phyloP scores from a whole-genome alignment of 2,888 invertebrate species.

The Aleiodes alternator region DNA sequence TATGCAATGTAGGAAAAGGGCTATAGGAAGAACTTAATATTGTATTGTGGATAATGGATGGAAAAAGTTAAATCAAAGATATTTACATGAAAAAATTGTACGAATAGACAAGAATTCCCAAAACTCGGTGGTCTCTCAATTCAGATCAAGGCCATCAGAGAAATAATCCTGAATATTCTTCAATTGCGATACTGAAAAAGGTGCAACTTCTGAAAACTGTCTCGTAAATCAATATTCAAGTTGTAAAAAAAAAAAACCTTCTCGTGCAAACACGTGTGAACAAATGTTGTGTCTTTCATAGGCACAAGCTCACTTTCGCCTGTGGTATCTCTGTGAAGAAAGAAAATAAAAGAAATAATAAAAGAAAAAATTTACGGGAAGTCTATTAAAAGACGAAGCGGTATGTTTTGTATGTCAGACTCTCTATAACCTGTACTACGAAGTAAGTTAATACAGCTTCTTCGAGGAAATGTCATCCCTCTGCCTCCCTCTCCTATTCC shows the following conservation, averaged over 20 bases:
- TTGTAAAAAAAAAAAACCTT: slow-evolving; percentile 47
- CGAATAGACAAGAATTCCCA: too few species aligned
- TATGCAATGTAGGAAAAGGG: too few species aligned
- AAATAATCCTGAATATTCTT: not conserved
- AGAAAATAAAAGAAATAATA: slow-evolving; percentile 14
- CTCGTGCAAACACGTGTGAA: slow-evolving; percentile 62
- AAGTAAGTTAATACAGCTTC: slow-evolving; percentile 60
- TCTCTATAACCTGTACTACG: slow-evolving; percentile 59
- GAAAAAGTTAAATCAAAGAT: too few species aligned
- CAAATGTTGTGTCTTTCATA: slow-evolving; percentile 56
- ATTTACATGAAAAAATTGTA: too few species aligned
- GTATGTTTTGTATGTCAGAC: slow-evolving; percentile 54
- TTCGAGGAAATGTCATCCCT: slow-evolving; percentile 59
- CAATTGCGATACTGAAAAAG: not conserved
- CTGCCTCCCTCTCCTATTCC: too few species aligned
- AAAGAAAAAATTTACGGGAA: slow-evolving; percentile 21
- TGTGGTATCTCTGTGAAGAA: slow-evolving; percentile 26
- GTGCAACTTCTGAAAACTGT: slow-evolving; percentile 6
- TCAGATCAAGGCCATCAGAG: too few species aligned
- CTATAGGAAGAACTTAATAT: too few species aligned
- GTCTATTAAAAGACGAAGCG: slow-evolving; percentile 54
- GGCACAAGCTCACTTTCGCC: slow-evolving; percentile 3
- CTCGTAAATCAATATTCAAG: slow-evolving; percentile 62
- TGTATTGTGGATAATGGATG: too few species aligned
- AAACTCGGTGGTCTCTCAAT: too few species aligned